These are phyloP conservation scores for Muntiacus reevesi DNA, from an alignment of 2,113 vertebrate species.

Conservation along the genomic window DNA sequence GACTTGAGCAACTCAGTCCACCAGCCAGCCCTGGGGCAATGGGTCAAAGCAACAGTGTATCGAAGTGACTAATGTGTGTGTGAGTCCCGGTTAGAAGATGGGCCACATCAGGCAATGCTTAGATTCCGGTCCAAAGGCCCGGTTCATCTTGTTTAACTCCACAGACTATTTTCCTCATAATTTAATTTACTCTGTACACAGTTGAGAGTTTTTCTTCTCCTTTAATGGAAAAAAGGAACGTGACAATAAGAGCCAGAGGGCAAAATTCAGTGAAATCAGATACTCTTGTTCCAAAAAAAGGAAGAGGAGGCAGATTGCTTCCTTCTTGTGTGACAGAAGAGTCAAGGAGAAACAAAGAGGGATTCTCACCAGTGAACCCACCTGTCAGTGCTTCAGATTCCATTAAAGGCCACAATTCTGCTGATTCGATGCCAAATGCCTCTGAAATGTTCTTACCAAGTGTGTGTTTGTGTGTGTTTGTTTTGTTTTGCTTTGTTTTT, in stretches of 20 bases:
- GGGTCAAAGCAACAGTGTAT: slow-evolving; percentile 59
- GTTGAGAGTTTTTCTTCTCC: not conserved
- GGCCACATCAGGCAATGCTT: not conserved
- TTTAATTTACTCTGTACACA: slow-evolving; percentile 44
- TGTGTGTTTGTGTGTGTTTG: not conserved
- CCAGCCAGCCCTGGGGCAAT: slow-evolving; percentile 54
- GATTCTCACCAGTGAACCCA: slow-evolving; percentile 46
- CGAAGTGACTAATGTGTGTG: slow-evolving; percentile 40
- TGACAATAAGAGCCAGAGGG: slow-evolving; percentile 2
- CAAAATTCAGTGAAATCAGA: slow-evolving; percentile 43
- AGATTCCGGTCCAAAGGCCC: slow-evolving; percentile 2
- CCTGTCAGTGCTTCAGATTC: slow-evolving; percentile 19
- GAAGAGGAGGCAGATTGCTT: not conserved
- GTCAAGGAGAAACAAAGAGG: slow-evolving; percentile 24
- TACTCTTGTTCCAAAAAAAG: not conserved
- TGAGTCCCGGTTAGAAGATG: not conserved
- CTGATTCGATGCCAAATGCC: slow-evolving; percentile 51
- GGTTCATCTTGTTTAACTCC: slow-evolving; percentile 9
- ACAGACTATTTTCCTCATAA: not conserved
- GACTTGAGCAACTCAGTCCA: slow-evolving; percentile 50
- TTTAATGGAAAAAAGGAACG: not conserved
- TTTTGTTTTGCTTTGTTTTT: not conserved
- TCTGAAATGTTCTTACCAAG: slow-evolving; percentile 24
- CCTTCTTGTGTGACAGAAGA: not conserved
- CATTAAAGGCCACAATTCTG: slow-evolving; percentile 47